Conservation (phyloP, 92 coral and sea anemone genomes). For the Metridium senile region DNA sequence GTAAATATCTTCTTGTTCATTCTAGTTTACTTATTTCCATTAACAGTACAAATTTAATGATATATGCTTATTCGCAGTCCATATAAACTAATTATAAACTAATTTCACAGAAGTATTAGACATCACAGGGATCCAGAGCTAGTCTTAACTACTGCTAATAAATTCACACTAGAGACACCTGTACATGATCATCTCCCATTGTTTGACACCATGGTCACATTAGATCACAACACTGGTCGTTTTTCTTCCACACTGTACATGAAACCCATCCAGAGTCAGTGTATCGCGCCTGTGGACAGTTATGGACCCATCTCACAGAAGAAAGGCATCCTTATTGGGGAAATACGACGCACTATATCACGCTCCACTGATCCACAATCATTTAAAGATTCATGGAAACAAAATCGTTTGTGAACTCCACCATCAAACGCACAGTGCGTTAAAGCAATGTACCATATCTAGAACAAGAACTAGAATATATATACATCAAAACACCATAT, state of each 20-base stretch:
- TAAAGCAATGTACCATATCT: neutral
- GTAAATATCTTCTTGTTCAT: too few species aligned
- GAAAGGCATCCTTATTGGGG: constrained; percentile 26
- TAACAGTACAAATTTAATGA: too few species aligned
- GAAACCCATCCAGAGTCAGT: constrained; percentile 23
- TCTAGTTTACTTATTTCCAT: too few species aligned
- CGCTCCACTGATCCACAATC: constrained; percentile 26
- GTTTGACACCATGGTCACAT: constrained; percentile 18
- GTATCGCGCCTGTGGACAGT: neutral
- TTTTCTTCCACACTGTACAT: constrained; percentile 19
- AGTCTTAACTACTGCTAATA: constrained; percentile 19
- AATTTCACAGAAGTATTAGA: too few species aligned
- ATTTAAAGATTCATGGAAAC: neutral
- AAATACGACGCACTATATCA: constrained; percentile 16
- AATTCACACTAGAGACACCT: constrained; percentile 25
- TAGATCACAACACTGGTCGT: neutral
- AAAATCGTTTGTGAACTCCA: constrained; percentile 5
- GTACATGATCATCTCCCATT: constrained; percentile 29
- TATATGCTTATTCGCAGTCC: too few species aligned
- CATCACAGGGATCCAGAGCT: too few species aligned
- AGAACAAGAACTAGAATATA: constrained; percentile 6
- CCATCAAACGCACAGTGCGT: constrained; percentile 4
- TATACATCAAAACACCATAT: constrained; percentile 33
- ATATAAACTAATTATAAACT: too few species aligned
- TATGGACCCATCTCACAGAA: constrained; percentile 29